A percentile compares a stretch with the other conserved stretches of the same genome.
phyloP scores from a whole-genome alignment of 2,113 vertebrate genomes.

The Sminthopsis crassicaudata region DNA sequence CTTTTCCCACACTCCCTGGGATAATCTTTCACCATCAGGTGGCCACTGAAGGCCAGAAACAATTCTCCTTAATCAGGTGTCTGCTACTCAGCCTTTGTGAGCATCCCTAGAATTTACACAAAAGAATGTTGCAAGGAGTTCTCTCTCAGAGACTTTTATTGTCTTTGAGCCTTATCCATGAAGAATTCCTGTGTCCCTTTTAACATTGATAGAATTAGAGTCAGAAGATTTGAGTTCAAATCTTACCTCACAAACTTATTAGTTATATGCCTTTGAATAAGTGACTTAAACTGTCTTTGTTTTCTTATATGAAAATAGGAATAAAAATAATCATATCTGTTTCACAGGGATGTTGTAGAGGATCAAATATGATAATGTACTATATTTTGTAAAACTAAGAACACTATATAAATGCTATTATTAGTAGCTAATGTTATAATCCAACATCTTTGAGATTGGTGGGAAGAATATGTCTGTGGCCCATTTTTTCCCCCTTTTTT shows the following conservation, averaged over 20 bases:
- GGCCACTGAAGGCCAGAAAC: neutral
- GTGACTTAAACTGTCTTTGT: neutral
- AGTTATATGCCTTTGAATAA: neutral
- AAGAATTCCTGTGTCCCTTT: neutral
- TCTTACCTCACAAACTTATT: neutral
- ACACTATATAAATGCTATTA: neutral
- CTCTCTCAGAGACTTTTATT: fast-evolving
- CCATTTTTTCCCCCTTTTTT: neutral
- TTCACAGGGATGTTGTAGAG: neutral
- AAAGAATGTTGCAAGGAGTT: fast-evolving
- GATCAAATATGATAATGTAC: neutral
- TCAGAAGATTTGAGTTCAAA: neutral
- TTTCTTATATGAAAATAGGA: neutral
- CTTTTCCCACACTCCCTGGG: neutral
- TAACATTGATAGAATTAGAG: neutral
- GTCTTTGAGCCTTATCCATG: too few relatives aligned
- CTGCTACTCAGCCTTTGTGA: neutral
- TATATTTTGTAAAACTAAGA: neutral
- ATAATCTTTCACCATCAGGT: neutral
- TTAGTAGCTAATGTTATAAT: neutral
- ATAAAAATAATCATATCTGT: neutral
- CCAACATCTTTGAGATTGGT: neutral
- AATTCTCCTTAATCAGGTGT: neutral
- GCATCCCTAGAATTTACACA: neutral
- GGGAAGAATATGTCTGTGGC: too few relatives aligned